Conservation (phyloP, 2,888 invertebrate species). For the Elegia similella region DNA sequence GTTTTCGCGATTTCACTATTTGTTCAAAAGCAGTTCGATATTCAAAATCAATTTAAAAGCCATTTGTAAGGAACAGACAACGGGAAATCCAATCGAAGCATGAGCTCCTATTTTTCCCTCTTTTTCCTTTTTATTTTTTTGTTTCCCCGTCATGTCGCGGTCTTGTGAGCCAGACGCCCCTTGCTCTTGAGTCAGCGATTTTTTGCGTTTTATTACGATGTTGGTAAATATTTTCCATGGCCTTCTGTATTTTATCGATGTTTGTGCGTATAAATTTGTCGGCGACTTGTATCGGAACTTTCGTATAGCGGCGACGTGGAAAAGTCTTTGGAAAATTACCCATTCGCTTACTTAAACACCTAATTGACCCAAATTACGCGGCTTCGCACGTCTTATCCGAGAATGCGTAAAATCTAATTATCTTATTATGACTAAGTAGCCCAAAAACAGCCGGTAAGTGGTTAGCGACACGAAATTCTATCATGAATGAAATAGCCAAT, state of each 20-base stretch:
- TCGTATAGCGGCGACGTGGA: background rate
- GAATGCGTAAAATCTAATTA: constrained; percentile 12
- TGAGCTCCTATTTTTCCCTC: constrained; percentile 65
- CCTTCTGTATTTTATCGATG: constrained; percentile 58
- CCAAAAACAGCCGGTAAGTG: background rate
- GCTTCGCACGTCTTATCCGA: constrained; percentile 4
- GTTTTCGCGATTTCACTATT: constrained; percentile 39
- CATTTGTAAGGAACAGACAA: constrained; percentile 79
- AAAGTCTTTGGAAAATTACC: constrained; percentile 6
- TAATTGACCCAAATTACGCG: constrained; percentile 10
- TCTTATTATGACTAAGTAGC: constrained; percentile 9
- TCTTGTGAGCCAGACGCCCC: constrained; percentile 76
- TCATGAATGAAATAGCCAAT: background rate
- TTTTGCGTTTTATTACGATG: constrained; percentile 74
- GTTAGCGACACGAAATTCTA: background rate
- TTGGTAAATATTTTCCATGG: constrained; percentile 76
- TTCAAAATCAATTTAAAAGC: constrained; percentile 78
- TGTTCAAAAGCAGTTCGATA: constrained; percentile 59
- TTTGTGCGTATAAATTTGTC: constrained; percentile 31
- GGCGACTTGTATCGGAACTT: background rate
- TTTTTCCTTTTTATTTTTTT: constrained; percentile 55
- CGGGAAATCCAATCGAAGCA: constrained; percentile 75
- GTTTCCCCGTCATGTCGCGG: constrained; percentile 73
- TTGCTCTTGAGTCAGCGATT: constrained; percentile 75
- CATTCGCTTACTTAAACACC: constrained; percentile 5